Conservation (phyloP, 2,113 vertebrate species). For the Copsychus sechellarum region DNA sequence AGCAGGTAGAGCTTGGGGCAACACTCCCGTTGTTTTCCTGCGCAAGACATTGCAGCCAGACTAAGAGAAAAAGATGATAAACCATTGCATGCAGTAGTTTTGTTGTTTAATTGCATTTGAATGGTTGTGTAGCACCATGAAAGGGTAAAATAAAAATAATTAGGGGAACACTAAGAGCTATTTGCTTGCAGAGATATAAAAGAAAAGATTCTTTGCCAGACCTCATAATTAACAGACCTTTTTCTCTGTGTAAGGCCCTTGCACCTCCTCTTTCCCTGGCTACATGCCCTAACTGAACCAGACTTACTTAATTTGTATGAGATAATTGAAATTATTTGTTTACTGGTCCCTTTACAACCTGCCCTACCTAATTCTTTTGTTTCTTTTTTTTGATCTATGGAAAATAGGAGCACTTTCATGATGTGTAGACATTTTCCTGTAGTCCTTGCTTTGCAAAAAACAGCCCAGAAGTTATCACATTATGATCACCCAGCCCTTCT, state of each 20-base stretch:
- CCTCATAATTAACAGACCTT: neutral
- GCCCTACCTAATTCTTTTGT: neutral
- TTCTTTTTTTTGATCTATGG: neutral
- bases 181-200: neutral
- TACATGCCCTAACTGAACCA: neutral
- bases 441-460: neutral
- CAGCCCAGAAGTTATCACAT: neutral
- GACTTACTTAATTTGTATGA: neutral
- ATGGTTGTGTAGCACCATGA: neutral
- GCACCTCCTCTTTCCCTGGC: neutral
- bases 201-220: neutral
- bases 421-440: neutral
- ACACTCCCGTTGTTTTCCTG: neutral
- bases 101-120: neutral
- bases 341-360: neutral
- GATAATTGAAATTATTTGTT: neutral
- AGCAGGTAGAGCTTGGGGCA: slow-evolving; percentile 32
- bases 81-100: neutral
- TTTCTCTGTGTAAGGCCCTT: neutral
- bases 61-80: neutral
- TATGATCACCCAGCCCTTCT: neutral
- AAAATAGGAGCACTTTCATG: neutral
- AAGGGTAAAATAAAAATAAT: neutral
- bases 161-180: neutral
- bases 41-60: neutral